A percentile compares a stretch with the other conserved stretches of the same genome.
Conservation (phyloP, 2,888 invertebrate genomes). For the Meiosimyza decipiens region DNA sequence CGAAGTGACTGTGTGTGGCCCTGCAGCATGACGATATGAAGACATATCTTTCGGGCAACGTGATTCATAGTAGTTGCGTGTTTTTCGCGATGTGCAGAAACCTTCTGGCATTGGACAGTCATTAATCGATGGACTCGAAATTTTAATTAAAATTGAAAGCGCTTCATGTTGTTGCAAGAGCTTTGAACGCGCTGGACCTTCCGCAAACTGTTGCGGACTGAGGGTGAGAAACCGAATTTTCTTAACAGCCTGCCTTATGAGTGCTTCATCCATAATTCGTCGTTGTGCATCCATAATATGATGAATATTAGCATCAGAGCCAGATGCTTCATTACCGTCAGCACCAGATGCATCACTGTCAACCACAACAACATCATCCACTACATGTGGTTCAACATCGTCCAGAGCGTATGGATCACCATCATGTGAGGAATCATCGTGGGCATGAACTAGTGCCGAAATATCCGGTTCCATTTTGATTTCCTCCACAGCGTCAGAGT, state of each 20-base stretch:
- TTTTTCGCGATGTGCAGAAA: conserved; percentile 71
- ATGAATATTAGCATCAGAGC: conserved; percentile 50
- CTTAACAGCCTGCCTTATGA: conserved; percentile 75
- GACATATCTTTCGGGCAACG: conserved; percentile 62
- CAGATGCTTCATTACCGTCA: conserved; percentile 36
- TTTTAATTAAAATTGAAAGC: conserved; percentile 84
- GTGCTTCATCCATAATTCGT: conserved; percentile 56
- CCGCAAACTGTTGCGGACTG: conserved; percentile 84
- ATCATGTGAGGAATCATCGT: conserved; percentile 47
- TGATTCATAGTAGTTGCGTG: conserved; percentile 58
- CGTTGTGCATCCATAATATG: conserved; percentile 59
- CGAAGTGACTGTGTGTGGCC: conserved; percentile 38
- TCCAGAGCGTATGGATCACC: conserved; percentile 32
- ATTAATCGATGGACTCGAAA: conserved; percentile 76
- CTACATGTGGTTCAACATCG: conserved; percentile 37
- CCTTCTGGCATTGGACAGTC: conserved; percentile 79
- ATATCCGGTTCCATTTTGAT: conserved; percentile 63
- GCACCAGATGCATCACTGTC: conserved; percentile 56
- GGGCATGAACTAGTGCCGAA: conserved; percentile 58
- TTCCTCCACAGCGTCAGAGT: conserved; percentile 52
- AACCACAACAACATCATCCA: conserved; percentile 59
- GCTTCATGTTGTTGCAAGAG: conserved; percentile 81
- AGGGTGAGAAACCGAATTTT: conserved; percentile 85
- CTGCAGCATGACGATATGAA: conserved; percentile 50
- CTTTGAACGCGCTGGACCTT: conserved; percentile 81